Evolutionary conservation across 2,888 invertebrate species (phyloP).

Genomic region (Melangyna quadrimaculata): DNA sequence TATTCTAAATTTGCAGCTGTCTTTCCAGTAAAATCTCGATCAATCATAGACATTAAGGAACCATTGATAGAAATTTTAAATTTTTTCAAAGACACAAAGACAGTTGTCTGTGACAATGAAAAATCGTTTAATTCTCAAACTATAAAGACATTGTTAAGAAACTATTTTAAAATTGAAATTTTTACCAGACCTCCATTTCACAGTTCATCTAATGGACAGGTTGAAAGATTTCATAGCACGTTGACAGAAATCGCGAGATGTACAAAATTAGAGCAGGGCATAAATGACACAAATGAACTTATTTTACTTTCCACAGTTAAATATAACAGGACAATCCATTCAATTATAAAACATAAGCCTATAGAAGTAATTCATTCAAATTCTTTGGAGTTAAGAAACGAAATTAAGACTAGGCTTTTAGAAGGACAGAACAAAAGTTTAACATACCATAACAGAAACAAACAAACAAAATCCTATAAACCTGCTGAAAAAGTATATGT

Average conservation of each 20-base stretch:
- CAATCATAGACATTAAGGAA: slow-evolving; percentile 1
- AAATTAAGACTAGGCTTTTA: background rate
- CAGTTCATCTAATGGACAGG: slow-evolving; percentile 28
- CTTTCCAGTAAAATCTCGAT: background rate
- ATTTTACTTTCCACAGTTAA: slow-evolving; percentile 15
- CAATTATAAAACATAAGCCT: slow-evolving; percentile 1
- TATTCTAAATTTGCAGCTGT: slow-evolving; percentile 22
- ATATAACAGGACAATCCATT: slow-evolving; percentile 24
- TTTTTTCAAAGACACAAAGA: slow-evolving; percentile 26
- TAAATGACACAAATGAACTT: slow-evolving; percentile 28
- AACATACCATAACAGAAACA: slow-evolving; percentile 5
- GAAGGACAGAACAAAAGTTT: background rate
- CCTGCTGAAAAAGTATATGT: slow-evolving; percentile 13
- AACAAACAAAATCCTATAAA: background rate
- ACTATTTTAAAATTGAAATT: slow-evolving; percentile 11
- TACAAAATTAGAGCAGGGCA: background rate
- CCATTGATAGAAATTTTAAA: slow-evolving; percentile 6
- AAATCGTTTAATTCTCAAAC: slow-evolving; percentile 16
- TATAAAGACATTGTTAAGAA: slow-evolving; percentile 25
- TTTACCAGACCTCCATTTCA: slow-evolving; percentile 26
- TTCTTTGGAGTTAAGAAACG: background rate
- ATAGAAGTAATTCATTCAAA: slow-evolving; percentile 12
- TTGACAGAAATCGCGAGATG: slow-evolving; percentile 10
- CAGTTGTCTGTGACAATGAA: slow-evolving; percentile 15
- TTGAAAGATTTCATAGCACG: slow-evolving; percentile 8